Percentiles rank a stretch among this genome's conserved stretches.
phyloP scores from a whole-genome alignment of 2,888 invertebrate genomes.

The Hirtodrosophila histrioides region DNA sequence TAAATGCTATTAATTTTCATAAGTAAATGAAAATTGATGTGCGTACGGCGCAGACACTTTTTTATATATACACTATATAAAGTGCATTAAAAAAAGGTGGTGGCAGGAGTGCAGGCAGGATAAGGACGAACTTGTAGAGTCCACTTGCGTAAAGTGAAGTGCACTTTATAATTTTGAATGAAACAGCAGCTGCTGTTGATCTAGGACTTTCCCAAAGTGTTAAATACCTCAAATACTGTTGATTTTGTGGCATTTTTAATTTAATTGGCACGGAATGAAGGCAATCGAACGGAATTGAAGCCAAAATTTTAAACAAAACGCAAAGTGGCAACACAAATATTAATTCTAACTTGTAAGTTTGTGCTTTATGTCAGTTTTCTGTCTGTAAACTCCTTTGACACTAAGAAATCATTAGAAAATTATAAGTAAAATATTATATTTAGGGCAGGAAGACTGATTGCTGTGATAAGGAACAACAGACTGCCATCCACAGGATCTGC shows the following conservation, averaged over 20 bases:
- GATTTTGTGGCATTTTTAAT: slow-evolving; percentile 13
- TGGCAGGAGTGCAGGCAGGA: no score
- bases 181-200: slow-evolving; percentile 6
- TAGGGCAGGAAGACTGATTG: no score
- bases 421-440: no score
- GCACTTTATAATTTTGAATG: slow-evolving; percentile 4
- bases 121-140: no score
- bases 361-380: no score
- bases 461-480: no score
- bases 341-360: no score
- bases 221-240: slow-evolving; percentile 6
- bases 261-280: slow-evolving; percentile 6
- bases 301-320: not conserved
- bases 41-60: slow-evolving; percentile 6
- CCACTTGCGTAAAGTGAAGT: not conserved
- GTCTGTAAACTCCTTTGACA: no score
- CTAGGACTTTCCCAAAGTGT: slow-evolving; percentile 18
- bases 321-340: not conserved
- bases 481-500: no score
- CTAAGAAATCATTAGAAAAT: no score
- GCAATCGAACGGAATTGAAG: not conserved
- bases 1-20: slow-evolving; percentile 62
- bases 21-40: slow-evolving; percentile 57
- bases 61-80: not conserved
- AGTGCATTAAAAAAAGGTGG: no score